phyloP scores from a whole-genome alignment of 2,113 vertebrate genomes.

The Oreochromis spilurus region DNA sequence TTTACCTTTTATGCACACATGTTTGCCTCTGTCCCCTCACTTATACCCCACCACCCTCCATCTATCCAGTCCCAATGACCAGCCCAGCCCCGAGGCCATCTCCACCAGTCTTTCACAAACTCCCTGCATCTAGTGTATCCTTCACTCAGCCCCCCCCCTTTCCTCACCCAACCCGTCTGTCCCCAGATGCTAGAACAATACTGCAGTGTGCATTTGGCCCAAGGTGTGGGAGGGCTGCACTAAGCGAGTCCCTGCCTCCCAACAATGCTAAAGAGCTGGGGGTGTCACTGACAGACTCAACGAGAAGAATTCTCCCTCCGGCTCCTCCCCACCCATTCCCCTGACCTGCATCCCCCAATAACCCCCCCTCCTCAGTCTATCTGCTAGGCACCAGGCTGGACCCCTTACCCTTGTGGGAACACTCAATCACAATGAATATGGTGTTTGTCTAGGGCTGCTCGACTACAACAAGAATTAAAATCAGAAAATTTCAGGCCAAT shows the following conservation, averaged over 20 bases:
- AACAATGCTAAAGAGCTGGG: constrained; percentile 65
- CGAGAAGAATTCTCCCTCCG: constrained; percentile 61
- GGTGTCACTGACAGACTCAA: constrained; percentile 41
- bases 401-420: constrained; percentile 20
- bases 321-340: constrained; percentile 43
- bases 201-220: constrained; percentile 74
- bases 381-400: constrained; percentile 53
- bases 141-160: constrained; percentile 40
- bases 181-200: constrained; percentile 75
- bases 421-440: background rate
- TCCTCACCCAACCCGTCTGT: constrained; percentile 52
- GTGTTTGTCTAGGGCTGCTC: background rate
- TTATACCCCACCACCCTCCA: constrained; percentile 14
- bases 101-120: background rate
- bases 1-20: constrained; percentile 53
- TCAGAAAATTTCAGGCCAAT: background rate
- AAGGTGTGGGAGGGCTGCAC: constrained; percentile 77
- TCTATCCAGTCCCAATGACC: constrained; percentile 53
- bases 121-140: constrained; percentile 35
- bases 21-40: background rate
- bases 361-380: constrained; percentile 53
- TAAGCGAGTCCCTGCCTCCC: constrained; percentile 61
- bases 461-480: background rate
- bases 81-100: constrained; percentile 63
- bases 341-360: constrained; percentile 66